Evolutionary conservation across 2,113 vertebrate species (phyloP), one percentile per base, ranked within the genome.

Genomic region (Alces alces): DNA sequence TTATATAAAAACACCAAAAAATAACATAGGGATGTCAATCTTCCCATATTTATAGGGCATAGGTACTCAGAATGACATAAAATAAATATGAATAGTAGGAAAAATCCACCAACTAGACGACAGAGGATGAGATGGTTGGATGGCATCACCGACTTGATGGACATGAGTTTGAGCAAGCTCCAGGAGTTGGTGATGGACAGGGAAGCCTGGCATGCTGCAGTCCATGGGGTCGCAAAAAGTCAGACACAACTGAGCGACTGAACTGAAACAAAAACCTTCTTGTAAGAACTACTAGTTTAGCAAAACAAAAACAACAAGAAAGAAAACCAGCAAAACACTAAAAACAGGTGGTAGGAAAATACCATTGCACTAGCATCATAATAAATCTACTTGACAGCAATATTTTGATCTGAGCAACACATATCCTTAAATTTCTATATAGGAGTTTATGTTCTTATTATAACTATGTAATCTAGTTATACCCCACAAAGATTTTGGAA

Each of bases 1-100:
- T 93, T 23, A 70, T 9, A 61, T 17, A 57, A 91, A 97, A 57
- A 92, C 33, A 57, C 12, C 7, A 58, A 93, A 96, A 95, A 95
- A 19, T 47, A 76, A 57, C 16, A 39, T 2, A 7, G 12, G 14
- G 12, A 21, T 96, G 10, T 36, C 84, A 86, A 39, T 45, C 9
- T 76, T 89, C 61, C 30, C 27, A 61, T 73, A 80, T 47, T 60
- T 90, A 95, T 16, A 92, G 58, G 11, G 3, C 14, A 60, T 8
- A 61, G 19, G 23, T 30, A 39, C 10, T 64, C 21, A 33, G 47
- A 30, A 79, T 83, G 28, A 60, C 17, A 64, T 30, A 93, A 91
- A 82, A 61, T 87, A 80, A 58, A 39, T 16, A 60, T 11, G 0
- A 55, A 17, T 28, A 17, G 58, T 27, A 27, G 28, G 27, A 45